phyloP scores from a whole-genome alignment of 2,888 invertebrate genomes.

The Cactoblastis cactorum region DNA sequence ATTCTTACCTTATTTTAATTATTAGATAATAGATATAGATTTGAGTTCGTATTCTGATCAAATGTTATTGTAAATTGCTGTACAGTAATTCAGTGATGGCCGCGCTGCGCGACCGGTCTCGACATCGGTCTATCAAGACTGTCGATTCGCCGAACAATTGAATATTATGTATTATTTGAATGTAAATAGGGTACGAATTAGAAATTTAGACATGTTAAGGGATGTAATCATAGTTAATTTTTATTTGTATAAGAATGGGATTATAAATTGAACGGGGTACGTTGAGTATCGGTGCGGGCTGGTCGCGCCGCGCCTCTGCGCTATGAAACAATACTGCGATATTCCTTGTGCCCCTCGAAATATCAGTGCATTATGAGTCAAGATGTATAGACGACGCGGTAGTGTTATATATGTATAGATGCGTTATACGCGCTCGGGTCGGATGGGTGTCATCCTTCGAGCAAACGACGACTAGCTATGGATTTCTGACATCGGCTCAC shows the following conservation, averaged over 20 bases:
- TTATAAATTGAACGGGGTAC: conserved; percentile 28
- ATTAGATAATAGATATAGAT: conserved; percentile 62
- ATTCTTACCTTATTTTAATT: conserved; percentile 64
- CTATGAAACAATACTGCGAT: conserved; percentile 71
- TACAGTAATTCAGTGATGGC: conserved; percentile 54
- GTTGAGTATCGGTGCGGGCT: conserved; percentile 32
- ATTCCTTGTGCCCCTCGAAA: conserved; percentile 75
- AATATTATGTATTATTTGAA: conserved; percentile 66
- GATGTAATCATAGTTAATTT: conserved; percentile 70
- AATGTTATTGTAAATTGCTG: conserved; percentile 75
- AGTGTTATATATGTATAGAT: conserved; percentile 71
- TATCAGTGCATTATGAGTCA: conserved; percentile 76
- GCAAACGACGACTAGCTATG: conserved; percentile 79
- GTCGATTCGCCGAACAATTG: conserved; percentile 69
- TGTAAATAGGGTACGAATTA: conserved; percentile 76
- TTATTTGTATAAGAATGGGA: conserved; percentile 49
- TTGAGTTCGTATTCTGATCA: conserved; percentile 75
- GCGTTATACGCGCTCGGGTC: conserved; percentile 71
- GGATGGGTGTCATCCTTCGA: conserved; percentile 69
- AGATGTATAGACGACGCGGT: conserved; percentile 67
- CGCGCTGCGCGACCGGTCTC: conserved; percentile 48
- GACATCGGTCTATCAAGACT: conserved; percentile 49
- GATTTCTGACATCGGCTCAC: conserved; percentile 79
- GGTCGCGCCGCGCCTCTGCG: conserved; percentile 42
- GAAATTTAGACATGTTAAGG: conserved; percentile 65